Conservation (phyloP, 2,797 vertebrate genomes). For the Paedocypris micromegethes region DNA sequence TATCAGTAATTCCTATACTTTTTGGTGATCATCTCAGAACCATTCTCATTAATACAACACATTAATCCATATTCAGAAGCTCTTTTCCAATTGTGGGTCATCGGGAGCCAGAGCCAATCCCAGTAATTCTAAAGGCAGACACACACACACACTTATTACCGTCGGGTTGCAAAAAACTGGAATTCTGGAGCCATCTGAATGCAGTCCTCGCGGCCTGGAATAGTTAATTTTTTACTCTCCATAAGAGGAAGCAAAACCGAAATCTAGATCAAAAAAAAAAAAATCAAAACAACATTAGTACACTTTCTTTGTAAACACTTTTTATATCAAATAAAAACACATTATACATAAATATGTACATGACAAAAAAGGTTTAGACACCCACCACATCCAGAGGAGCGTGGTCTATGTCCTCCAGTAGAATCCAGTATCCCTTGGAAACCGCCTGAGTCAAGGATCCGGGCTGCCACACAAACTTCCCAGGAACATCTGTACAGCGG, state of each 20-base stretch:
- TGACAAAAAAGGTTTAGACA: conserved; percentile 5
- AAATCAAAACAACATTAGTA: background rate
- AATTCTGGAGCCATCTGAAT: conserved; percentile 87
- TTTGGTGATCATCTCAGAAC: too few species aligned
- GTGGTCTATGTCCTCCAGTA: conserved; percentile 95
- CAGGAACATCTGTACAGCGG: conserved; percentile 91
- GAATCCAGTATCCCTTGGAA: conserved; percentile 87
- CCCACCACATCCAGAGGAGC: conserved; percentile 92
- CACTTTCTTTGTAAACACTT: background rate
- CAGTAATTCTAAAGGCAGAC: background rate
- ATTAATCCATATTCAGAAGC: too few species aligned
- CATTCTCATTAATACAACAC: too few species aligned
- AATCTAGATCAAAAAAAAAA: conserved; percentile 66
- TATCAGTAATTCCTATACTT: too few species aligned
- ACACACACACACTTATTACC: conserved; percentile 61
- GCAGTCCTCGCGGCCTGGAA: conserved; percentile 87
- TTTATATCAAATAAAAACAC: background rate
- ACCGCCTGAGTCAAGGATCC: conserved; percentile 91
- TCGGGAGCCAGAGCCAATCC: too few species aligned
- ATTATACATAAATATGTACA: too few species aligned
- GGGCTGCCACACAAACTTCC: conserved; percentile 95
- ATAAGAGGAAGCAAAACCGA: conserved; percentile 90
- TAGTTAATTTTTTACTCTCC: conserved; percentile 87
- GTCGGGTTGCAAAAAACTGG: conserved; percentile 95
- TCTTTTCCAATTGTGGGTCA: too few species aligned